A percentile compares a stretch with the other conserved stretches of the same genome.
phyloP scores from a whole-genome alignment of 37 sponge, comb jelly and placozoan genomes.

The Geodia barretti region DNA sequence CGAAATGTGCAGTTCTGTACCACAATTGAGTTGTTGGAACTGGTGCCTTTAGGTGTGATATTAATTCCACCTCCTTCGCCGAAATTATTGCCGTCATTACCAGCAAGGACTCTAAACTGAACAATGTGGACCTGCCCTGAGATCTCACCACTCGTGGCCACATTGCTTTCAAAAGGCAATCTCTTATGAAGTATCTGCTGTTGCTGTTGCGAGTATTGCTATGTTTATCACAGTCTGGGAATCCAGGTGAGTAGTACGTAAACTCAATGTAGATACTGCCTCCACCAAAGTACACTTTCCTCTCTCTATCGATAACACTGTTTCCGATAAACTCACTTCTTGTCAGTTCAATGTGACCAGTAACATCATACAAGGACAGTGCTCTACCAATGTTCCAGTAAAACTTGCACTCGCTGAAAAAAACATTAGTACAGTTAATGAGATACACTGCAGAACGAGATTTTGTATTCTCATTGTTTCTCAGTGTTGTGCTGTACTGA shows the following conservation, averaged over 20 bases:
- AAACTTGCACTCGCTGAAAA: not conserved
- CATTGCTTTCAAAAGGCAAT: not conserved
- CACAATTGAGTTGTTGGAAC: not conserved
- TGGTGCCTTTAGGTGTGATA: not conserved
- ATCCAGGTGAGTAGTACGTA: conserved; percentile 14
- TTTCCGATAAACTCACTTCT: not conserved
- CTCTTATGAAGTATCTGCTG: too few species aligned
- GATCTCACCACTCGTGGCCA: not conserved
- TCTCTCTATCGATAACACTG: not conserved
- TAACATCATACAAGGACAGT: conserved; percentile 16
- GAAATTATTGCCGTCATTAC: not conserved
- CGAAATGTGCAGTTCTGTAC: not conserved
- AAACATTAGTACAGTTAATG: conserved; percentile 5
- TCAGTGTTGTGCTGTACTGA: not conserved
- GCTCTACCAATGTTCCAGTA: not conserved
- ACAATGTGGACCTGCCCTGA: not conserved
- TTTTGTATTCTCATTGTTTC: not conserved
- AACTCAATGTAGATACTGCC: conserved; percentile 24
- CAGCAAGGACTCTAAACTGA: not conserved
- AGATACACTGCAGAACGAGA: conserved; percentile 18
- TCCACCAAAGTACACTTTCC: conserved; percentile 3
- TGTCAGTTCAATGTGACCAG: not conserved
- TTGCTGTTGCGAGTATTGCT: not conserved
- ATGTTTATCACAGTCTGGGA: not conserved
- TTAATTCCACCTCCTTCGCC: not conserved